Evolutionary conservation across 2,113 vertebrate genomes (phyloP).

Genomic region (Charadrius vociferus): DNA sequence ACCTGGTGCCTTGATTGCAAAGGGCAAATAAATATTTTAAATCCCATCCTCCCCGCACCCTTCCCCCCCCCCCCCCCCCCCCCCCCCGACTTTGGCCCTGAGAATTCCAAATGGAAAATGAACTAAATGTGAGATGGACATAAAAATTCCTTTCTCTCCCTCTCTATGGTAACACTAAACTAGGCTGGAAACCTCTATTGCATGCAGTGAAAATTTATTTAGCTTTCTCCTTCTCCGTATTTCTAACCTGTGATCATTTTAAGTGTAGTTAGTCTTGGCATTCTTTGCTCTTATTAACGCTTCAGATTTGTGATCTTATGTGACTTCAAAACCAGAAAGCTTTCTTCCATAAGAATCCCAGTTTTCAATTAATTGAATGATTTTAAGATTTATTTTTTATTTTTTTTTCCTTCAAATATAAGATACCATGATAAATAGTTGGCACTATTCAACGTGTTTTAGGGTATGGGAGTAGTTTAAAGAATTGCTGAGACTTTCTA

Average conservation of each 20-base stretch:
- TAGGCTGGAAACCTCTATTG: not conserved
- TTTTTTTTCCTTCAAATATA: not conserved
- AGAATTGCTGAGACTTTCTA: not conserved
- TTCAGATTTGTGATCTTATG: not conserved
- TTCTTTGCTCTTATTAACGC: not conserved
- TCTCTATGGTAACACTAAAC: not conserved
- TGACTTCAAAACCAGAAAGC: not conserved
- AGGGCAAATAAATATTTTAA: not conserved
- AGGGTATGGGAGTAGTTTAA: not conserved
- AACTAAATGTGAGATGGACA: not conserved
- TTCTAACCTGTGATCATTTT: not conserved
- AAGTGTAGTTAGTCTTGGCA: not conserved
- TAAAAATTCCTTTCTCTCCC: not conserved
- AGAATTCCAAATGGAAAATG: not conserved
- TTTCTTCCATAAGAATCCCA: not conserved
- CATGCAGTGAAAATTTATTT: not conserved
- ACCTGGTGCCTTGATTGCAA: not conserved
- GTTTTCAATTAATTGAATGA: not conserved
- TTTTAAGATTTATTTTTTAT: not conserved
- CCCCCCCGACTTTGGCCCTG: not conserved
- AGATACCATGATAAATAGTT: not conserved
- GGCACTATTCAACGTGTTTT: not conserved
- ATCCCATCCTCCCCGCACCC: no score
- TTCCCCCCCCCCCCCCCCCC: not conserved
- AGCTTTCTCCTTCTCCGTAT: not conserved